Conservation (phyloP, 2,113 vertebrate genomes). For the Calidris pygmaea region DNA sequence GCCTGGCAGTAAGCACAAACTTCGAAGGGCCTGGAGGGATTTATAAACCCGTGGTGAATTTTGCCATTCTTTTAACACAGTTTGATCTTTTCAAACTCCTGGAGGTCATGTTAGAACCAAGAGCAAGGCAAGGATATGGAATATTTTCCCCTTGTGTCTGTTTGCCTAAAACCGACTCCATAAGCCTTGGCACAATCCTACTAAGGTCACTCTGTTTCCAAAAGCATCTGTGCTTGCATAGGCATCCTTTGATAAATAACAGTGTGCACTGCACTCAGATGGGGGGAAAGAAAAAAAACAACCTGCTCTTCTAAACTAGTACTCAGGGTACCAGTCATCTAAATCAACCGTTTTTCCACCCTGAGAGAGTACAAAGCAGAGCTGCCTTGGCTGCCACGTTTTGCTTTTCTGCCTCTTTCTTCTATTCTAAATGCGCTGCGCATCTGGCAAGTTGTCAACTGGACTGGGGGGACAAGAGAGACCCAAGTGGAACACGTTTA, state of each 20-base stretch:
- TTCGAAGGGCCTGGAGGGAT: slow-evolving; percentile 39
- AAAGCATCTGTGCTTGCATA: slow-evolving; percentile 34
- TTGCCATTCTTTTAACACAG: neutral
- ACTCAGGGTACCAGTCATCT: neutral
- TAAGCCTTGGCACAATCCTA: slow-evolving; percentile 13
- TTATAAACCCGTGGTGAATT: slow-evolving; percentile 13
- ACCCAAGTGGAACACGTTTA: neutral
- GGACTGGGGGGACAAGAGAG: neutral
- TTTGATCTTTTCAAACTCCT: slow-evolving; percentile 15
- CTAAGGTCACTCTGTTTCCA: slow-evolving; percentile 47
- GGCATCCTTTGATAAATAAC: slow-evolving; percentile 18
- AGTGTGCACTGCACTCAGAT: neutral
- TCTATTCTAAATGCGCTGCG: neutral
- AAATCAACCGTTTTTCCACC: neutral
- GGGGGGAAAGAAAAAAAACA: neutral
- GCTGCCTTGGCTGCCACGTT: neutral
- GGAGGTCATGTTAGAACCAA: slow-evolving; percentile 1
- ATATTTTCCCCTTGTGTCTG: neutral
- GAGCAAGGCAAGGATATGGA: slow-evolving; percentile 10
- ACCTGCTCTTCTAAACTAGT: neutral
- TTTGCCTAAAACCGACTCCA: slow-evolving; percentile 13
- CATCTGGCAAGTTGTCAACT: neutral
- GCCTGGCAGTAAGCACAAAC: slow-evolving; percentile 45
- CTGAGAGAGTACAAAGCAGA: neutral
- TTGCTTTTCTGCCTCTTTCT: neutral